These are phyloP conservation scores for Astur gentilis DNA, from an alignment of 2,113 vertebrate species.

Conservation along the genomic window DNA sequence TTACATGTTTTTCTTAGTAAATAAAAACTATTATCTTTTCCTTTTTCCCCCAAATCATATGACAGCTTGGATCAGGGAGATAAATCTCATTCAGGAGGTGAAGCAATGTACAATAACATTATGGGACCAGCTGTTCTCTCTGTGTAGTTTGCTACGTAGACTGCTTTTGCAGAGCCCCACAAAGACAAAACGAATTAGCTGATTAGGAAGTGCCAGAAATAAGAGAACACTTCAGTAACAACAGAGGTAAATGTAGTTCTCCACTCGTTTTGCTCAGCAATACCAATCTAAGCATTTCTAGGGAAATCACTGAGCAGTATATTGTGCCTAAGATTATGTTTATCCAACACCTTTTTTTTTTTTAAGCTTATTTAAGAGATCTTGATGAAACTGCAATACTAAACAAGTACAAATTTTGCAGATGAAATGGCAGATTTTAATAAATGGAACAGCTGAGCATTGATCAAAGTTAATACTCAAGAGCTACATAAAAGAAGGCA, in stretches of 20 bases:
- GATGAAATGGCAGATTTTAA: neutral
- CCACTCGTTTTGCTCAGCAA: neutral
- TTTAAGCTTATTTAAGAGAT: neutral
- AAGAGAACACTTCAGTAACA: conserved; percentile 28
- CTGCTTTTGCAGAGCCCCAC: conserved; percentile 44
- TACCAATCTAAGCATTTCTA: neutral
- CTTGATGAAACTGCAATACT: neutral
- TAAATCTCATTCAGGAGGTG: conserved; percentile 46
- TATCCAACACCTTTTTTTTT: neutral
- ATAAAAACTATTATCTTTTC: neutral
- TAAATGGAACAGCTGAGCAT: neutral
- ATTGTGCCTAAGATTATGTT: neutral
- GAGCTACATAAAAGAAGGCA: conserved; percentile 28
- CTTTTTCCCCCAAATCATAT: neutral
- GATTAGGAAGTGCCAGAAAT: conserved; percentile 60
- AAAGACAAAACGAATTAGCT: conserved; percentile 56
- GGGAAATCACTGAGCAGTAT: neutral
- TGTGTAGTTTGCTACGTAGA: conserved; percentile 1
- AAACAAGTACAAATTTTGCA: neutral
- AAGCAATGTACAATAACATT: neutral
- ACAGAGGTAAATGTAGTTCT: neutral
- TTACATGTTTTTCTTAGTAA: neutral
- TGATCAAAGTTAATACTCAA: conserved; percentile 38
- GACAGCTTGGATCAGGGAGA: conserved; percentile 54
- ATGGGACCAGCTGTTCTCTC: conserved; percentile 53